Conservation (phyloP, 1,140 invertebrate species). For the Aphelinus atriplicis region DNA sequence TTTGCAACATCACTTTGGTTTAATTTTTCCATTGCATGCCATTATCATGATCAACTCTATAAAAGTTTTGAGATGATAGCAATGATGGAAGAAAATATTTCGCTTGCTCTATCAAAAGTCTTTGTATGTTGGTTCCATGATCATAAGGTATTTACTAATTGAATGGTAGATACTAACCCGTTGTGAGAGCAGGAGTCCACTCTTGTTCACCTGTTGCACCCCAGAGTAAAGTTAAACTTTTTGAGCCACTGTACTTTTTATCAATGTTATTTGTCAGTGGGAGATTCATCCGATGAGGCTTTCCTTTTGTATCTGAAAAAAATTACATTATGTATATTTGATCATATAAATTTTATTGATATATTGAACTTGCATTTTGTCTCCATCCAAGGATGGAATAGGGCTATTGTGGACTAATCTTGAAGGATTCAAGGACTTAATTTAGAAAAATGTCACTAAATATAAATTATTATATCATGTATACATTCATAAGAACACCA, state of each 20-base stretch:
- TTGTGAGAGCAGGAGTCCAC: constrained; percentile 93
- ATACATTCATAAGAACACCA: too few relatives aligned
- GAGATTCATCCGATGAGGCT: constrained; percentile 49
- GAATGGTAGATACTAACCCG: constrained; percentile 69
- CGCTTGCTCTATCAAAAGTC: background rate
- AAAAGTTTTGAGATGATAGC: constrained; percentile 22
- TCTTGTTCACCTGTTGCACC: constrained; percentile 92
- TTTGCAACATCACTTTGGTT: too few relatives aligned
- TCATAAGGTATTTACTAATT: too few relatives aligned
- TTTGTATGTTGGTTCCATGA: too few relatives aligned
- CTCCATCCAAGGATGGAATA: too few relatives aligned
- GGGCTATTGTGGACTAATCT: too few relatives aligned
- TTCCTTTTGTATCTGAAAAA: constrained; percentile 52
- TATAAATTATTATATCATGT: too few relatives aligned
- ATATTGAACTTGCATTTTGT: background rate
- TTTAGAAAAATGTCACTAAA: too few relatives aligned
- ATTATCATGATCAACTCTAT: constrained; percentile 33
- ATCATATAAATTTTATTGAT: constrained; percentile 9
- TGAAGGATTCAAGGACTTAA: too few relatives aligned
- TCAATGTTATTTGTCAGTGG: constrained; percentile 46
- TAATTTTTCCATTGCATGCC: constrained; percentile 22
- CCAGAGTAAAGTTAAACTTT: constrained; percentile 82
- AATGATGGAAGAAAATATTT: constrained; percentile 7
- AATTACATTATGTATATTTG: constrained; percentile 13
- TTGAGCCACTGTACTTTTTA: constrained; percentile 58